These are phyloP conservation scores for Oegoconia quadripuncta DNA, from an alignment of 2,888 invertebrate species.

Conservation along the genomic window DNA sequence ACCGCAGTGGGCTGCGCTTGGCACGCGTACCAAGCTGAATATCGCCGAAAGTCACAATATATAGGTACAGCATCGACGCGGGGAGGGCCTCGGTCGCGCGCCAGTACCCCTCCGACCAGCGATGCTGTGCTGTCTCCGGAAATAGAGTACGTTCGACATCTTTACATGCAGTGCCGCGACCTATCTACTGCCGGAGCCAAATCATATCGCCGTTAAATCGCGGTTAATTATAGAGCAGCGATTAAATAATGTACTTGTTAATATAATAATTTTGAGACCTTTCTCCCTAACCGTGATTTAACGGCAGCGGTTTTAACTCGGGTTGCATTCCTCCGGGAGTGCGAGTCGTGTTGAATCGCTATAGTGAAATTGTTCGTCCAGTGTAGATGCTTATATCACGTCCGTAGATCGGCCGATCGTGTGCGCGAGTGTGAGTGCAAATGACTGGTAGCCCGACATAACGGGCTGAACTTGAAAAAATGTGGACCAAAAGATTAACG, in stretches of 20 bases:
- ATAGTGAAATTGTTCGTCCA: conserved; percentile 38
- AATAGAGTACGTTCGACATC: conserved; percentile 72
- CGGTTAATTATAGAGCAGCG: conserved; percentile 52
- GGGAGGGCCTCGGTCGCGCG: conserved; percentile 50
- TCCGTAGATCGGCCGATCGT: conserved; percentile 66
- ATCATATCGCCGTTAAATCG: conserved; percentile 57
- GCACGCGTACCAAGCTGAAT: conserved; percentile 60
- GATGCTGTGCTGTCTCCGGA: conserved; percentile 80
- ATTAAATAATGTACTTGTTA: conserved; percentile 28
- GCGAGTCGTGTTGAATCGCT: conserved; percentile 45
- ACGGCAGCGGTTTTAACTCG: conserved; percentile 47
- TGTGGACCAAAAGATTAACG: conserved; percentile 74
- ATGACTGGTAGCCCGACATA: conserved; percentile 71
- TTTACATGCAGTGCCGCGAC: conserved; percentile 54
- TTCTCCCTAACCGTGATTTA: conserved; percentile 43
- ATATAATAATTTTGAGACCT: conserved; percentile 7
- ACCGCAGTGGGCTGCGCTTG: conserved; percentile 43
- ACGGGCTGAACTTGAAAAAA: conserved; percentile 67
- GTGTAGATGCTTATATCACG: conserved; percentile 60
- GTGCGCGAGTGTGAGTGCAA: conserved; percentile 77
- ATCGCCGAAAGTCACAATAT: conserved; percentile 45
- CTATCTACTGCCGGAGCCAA: conserved; percentile 38
- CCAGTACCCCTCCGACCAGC: conserved; percentile 80
- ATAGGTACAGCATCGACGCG: conserved; percentile 36
- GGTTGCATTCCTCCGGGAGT: conserved; percentile 57